Conservation (phyloP, 2,797 vertebrate genomes). For the Euthynnus affinis region DNA sequence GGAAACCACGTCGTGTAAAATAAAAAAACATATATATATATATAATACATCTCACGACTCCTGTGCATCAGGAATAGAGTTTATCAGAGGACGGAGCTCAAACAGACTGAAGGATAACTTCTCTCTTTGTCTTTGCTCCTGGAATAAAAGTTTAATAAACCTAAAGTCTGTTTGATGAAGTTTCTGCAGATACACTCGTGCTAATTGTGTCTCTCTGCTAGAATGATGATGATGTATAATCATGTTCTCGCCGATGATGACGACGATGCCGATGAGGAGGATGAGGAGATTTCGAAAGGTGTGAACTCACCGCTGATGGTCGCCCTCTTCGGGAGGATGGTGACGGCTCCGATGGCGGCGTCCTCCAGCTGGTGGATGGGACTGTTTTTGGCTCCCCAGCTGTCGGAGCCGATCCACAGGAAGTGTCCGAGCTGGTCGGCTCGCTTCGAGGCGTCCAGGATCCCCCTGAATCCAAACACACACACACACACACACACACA, state of each 20-base stretch:
- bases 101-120: not conserved
- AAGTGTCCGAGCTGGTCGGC: slow-evolving; percentile 86
- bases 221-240: slow-evolving; percentile 17
- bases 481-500: not conserved
- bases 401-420: slow-evolving; percentile 97
- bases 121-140: not conserved
- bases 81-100: too few species aligned
- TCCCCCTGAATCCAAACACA: slow-evolving; percentile 84
- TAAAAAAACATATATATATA: too few species aligned
- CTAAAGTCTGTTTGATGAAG: not conserved
- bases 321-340: slow-evolving; percentile 95
- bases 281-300: not conserved
- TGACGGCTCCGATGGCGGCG: slow-evolving; percentile 92
- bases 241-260: too few species aligned
- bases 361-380: slow-evolving; percentile 93
- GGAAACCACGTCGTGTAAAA: too few species aligned
- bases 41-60: too few species aligned
- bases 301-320: slow-evolving; percentile 88
- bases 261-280: too few species aligned
- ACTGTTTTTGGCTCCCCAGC: slow-evolving; percentile 95
- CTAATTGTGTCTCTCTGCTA: slow-evolving; percentile 10
- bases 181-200: not conserved
- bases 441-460: slow-evolving; percentile 68
- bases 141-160: not conserved
- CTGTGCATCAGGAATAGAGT: too few species aligned